phyloP scores from a whole-genome alignment of 2,888 invertebrate genomes.

The Cryptocheilus praepositus region DNA sequence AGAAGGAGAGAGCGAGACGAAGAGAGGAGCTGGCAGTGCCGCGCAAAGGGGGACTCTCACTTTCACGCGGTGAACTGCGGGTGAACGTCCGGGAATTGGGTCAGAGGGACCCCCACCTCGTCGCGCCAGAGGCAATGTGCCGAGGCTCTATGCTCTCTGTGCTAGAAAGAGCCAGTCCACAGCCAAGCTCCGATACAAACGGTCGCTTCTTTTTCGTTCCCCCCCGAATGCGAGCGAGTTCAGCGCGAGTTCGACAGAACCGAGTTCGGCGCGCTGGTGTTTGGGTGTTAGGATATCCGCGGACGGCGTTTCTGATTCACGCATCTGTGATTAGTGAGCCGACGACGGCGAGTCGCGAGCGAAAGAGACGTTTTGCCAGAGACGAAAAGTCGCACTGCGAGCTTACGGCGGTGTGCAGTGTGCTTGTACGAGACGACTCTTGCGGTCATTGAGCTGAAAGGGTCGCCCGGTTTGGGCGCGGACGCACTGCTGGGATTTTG shows the following conservation, averaged over 20 bases:
- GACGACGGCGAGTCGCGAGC: not conserved
- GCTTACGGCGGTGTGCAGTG: too few species aligned
- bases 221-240: conserved; percentile 3
- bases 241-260: conserved; percentile 28
- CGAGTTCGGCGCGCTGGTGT: conserved; percentile 31
- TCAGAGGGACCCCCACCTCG: conserved; percentile 82
- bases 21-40: conserved; percentile 43
- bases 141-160: conserved; percentile 72
- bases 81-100: conserved; percentile 88
- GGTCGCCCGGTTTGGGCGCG: conserved; percentile 3
- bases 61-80: conserved; percentile 80
- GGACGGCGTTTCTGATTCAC: not conserved
- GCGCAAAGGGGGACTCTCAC: conserved; percentile 79
- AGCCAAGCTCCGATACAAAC: conserved; percentile 72
- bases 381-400: not conserved
- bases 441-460: too few species aligned
- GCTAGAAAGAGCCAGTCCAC: conserved; percentile 73
- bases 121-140: conserved; percentile 78
- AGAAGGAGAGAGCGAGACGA: conserved; percentile 42
- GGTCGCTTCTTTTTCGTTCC: conserved; percentile 62
- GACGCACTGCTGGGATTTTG: conserved; percentile 9
- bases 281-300: not conserved
- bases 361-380: conserved; percentile 1
- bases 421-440: too few species aligned
- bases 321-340: too few species aligned